Conservation (phyloP, 2,888 invertebrate species). For the Aphodius sticticus region DNA sequence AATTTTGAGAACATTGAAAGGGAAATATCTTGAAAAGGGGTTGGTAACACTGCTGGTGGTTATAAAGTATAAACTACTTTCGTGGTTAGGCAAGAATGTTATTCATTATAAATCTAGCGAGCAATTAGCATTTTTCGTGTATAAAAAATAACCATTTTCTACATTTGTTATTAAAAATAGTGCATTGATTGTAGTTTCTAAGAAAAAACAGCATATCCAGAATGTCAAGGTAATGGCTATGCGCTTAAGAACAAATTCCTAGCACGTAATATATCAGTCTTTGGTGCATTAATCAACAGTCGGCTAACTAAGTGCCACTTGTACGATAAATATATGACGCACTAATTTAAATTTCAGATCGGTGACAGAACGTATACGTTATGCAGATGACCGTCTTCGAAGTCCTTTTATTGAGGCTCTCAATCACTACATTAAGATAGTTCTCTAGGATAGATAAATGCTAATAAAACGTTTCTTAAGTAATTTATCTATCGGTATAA, state of each 20-base stretch:
- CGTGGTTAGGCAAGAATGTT: too few relatives aligned
- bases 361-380: neutral
- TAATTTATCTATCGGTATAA: neutral
- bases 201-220: neutral
- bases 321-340: slow-evolving; percentile 4
- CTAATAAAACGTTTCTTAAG: neutral
- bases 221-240: neutral
- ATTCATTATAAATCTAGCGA: too few relatives aligned
- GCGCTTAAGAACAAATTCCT: neutral
- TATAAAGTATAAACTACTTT: too few relatives aligned
- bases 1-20: too few relatives aligned
- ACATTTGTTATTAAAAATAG: neutral
- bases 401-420: neutral
- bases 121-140: too few relatives aligned
- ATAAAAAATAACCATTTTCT: too few relatives aligned
- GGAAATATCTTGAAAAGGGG: too few relatives aligned
- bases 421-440: slow-evolving; percentile 4
- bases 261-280: neutral
- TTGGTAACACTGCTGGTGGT: too few relatives aligned
- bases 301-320: neutral
- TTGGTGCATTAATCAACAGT: neutral
- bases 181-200: neutral
- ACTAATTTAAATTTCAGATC: neutral
- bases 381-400: neutral
- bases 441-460: neutral